Evolutionary conservation across 2,797 vertebrate species (phyloP).

Genomic region (Telmatherina bonti): DNA sequence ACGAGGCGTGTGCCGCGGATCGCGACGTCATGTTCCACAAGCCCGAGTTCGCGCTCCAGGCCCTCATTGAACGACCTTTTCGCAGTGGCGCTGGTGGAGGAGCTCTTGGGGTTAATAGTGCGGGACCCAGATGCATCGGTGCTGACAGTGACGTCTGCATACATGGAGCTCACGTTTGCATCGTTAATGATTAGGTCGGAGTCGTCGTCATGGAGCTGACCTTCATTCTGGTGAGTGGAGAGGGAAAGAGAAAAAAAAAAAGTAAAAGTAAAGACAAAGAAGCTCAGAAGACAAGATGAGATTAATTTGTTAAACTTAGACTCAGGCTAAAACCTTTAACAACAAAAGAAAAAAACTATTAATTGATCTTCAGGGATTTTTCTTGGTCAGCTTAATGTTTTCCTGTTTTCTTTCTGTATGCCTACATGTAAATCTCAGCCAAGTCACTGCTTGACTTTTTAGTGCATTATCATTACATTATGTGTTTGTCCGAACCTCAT

Average conservation of each 20-base stretch:
- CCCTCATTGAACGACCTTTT: constrained; percentile 81
- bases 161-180: constrained; percentile 89
- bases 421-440: too few species aligned
- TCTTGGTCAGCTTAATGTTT: too few species aligned
- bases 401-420: too few species aligned
- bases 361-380: too few species aligned
- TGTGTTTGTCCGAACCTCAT: constrained; percentile 84
- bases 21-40: constrained; percentile 89
- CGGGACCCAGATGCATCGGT: constrained; percentile 82
- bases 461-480: neutral
- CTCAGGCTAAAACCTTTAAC: too few species aligned
- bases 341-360: too few species aligned
- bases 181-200: constrained; percentile 93
- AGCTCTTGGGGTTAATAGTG: constrained; percentile 69
- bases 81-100: constrained; percentile 35
- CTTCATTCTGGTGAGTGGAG: constrained; percentile 85
- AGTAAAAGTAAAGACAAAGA: too few species aligned
- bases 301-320: too few species aligned
- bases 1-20: constrained; percentile 92
- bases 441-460: neutral
- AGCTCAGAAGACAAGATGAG: too few species aligned
- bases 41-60: constrained; percentile 86
- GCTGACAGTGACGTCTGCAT: constrained; percentile 90
- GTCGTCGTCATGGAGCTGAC: constrained; percentile 91
- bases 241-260: neutral